Evolutionary conservation across 1,140 invertebrate genomes (phyloP).

Genomic region (Riptortus pedestris): DNA sequence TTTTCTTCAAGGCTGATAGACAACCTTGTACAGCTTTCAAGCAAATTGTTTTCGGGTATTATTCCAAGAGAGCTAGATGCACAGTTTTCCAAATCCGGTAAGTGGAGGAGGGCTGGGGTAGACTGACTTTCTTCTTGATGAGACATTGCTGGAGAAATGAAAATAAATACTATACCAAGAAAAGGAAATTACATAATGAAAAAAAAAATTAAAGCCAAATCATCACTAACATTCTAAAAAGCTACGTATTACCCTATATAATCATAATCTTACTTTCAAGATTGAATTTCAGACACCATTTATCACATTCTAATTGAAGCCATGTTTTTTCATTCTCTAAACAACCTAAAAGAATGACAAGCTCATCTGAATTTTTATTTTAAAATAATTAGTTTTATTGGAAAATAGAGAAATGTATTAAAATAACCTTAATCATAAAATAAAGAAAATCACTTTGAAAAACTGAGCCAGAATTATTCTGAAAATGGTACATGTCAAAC

Average conservation of each 20-base stretch:
- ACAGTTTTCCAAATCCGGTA: slow-evolving; percentile 44
- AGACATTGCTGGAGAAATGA: slow-evolving; percentile 42
- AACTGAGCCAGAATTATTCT: too few species aligned
- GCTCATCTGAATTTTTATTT: too few species aligned
- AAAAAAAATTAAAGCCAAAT: background rate
- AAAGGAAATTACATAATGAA: background rate
- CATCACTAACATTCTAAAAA: background rate
- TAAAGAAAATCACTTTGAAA: too few species aligned
- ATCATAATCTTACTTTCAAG: slow-evolving; percentile 29
- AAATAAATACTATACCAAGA: background rate
- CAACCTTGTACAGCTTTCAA: slow-evolving; percentile 73
- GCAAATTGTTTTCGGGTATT: slow-evolving; percentile 70
- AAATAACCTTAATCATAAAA: background rate
- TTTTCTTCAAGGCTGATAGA: slow-evolving; percentile 78
- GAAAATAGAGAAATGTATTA: background rate
- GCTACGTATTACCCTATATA: background rate
- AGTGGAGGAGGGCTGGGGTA: slow-evolving; percentile 62
- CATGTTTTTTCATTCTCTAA: slow-evolving; percentile 77
- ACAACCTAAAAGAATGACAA: slow-evolving; percentile 59
- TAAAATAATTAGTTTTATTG: too few species aligned
- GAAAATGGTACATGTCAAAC: too few species aligned
- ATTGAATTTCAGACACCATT: slow-evolving; percentile 39
- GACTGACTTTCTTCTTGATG: slow-evolving; percentile 74
- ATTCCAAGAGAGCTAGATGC: slow-evolving; percentile 56
- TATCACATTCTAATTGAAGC: slow-evolving; percentile 76